These are phyloP conservation scores for Cantharis rufa DNA, from an alignment of 2,888 invertebrate genomes.

Conservation along the genomic window DNA sequence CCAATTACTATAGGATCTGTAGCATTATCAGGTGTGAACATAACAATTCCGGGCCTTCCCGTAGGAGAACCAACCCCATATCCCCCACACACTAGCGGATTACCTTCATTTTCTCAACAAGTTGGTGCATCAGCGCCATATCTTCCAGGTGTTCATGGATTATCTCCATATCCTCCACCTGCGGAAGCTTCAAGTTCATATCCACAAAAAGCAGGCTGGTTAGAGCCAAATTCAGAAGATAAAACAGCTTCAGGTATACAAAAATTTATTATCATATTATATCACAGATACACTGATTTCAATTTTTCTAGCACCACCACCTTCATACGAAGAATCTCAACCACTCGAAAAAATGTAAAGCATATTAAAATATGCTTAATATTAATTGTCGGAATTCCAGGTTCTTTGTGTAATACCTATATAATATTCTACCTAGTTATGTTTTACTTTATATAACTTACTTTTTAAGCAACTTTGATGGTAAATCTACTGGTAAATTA, in stretches of 20 bases:
- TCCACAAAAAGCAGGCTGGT: not conserved
- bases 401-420: not conserved
- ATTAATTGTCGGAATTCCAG: not conserved
- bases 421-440: too few relatives aligned
- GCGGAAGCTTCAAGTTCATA: not conserved
- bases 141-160: not conserved
- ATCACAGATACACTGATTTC: not conserved
- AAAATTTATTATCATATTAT: not conserved
- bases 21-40: not conserved
- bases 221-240: not conserved
- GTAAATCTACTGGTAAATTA: too few relatives aligned
- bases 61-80: not conserved
- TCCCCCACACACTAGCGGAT: not conserved
- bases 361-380: not conserved
- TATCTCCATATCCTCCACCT: not conserved
- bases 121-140: not conserved
- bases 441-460: too few relatives aligned
- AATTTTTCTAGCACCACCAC: slow-evolving; percentile 6
- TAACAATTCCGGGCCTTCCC: not conserved
- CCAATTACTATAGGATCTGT: slow-evolving; percentile 2
- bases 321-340: slow-evolving; percentile 12
- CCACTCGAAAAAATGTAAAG: not conserved
- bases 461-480: too few relatives aligned
- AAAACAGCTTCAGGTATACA: not conserved
- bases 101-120: not conserved